Percentiles rank a stretch among this genome's conserved stretches.
These are phyloP conservation scores for Oxyruncus cristatus DNA, from an alignment of 2,113 vertebrate genomes.

Conservation along the genomic window DNA sequence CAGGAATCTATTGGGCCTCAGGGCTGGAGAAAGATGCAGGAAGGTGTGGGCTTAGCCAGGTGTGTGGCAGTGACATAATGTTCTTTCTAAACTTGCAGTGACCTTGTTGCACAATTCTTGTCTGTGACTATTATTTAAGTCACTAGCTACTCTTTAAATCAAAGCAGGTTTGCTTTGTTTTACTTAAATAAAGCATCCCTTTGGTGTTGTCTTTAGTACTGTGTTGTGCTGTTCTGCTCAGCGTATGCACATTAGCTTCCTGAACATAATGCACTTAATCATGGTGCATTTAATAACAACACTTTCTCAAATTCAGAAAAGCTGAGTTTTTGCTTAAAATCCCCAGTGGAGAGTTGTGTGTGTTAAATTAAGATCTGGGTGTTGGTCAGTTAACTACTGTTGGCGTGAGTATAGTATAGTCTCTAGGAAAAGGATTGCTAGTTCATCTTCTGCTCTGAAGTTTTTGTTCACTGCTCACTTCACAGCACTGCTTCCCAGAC, in stretches of 20 bases:
- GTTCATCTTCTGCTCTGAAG: not conserved
- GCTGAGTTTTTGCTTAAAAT: not conserved
- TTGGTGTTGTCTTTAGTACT: not conserved
- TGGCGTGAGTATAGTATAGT: not conserved
- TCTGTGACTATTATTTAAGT: not conserved
- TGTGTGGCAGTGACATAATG: not conserved
- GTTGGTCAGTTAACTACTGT: not conserved
- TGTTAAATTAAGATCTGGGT: not conserved
- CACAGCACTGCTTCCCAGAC: constrained; percentile 95
- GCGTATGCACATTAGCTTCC: not conserved
- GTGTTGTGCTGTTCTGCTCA: not conserved
- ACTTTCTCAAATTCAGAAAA: not conserved
- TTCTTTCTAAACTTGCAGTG: not conserved
- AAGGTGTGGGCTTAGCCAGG: not conserved
- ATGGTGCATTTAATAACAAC: not conserved
- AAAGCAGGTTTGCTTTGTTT: not conserved
- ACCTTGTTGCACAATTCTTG: not conserved
- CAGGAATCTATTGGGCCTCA: not conserved
- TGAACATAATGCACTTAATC: not conserved
- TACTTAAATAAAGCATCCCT: not conserved
- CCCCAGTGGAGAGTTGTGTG: not conserved
- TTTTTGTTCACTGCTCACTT: not conserved
- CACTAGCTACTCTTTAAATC: not conserved
- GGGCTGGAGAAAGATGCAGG: not conserved
- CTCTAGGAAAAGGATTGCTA: not conserved